Base-by-base conservation (phyloP, 2,113 vertebrate genomes). In the Grammomys surdaster region DNA sequence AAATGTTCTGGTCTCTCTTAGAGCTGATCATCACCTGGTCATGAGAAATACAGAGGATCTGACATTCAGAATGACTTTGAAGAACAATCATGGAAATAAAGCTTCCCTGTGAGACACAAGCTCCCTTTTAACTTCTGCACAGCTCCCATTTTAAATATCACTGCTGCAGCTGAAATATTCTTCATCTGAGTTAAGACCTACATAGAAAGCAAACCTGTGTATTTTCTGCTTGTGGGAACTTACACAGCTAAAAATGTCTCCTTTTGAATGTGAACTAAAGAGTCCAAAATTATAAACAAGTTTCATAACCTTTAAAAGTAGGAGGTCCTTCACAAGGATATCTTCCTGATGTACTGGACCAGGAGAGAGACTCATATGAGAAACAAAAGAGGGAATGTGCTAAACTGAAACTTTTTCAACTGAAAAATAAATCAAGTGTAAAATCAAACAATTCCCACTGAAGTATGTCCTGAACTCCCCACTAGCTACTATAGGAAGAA, bases 241-340 rank as follows among this genome's bases (percentile, higher is more conserved):
- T 85, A 65, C 20, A 40, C 5, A 9, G 60, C 65, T 80, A 86
- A 76, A 75, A 90, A 88, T 54, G 40, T 63, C 65, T 90, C 86
- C 43, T 94, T 46, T 72, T 31, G 88, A 78, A 88, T 46, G 20
- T 86, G 22, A 80, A 81, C 76, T 67, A 82, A 63, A 90, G 85
- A 40, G 31, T 67, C 17, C 40, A 91, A 95, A 77, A 82, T 60
- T 72, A 16, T 81, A 80, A 88, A 86, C 48, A 82, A 65, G 86
- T 92, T 48, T 80, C 33, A 80, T 65, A 77, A 87, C 54, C 31
- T 93, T 91, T 96, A 46, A 93, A 97, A 89, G 19, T n/a, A 80
- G 46, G 36, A 51, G 72, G 63, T 56, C 72, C 24, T 58, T 93
- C 51, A 19, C 20, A 51, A 63, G n/a, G 51, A 92, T 63, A 87